Evolutionary conservation across 1,140 invertebrate genomes (phyloP).

Genomic region (Dendroctonus ponderosae): DNA sequence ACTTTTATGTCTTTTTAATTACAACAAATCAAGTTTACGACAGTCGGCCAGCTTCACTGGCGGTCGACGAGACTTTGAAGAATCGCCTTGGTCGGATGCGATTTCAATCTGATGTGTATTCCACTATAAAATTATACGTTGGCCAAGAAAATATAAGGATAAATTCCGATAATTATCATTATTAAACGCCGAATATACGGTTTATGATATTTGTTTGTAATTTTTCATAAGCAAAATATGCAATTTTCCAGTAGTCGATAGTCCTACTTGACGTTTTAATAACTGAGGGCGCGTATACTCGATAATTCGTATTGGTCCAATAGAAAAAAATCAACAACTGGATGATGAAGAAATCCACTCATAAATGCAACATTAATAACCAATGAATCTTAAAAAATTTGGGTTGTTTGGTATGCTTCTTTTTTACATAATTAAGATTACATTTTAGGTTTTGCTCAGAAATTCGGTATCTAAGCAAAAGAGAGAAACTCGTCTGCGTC

Average conservation of each 20-base stretch:
- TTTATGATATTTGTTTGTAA: slow-evolving; percentile 51
- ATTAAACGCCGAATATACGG: slow-evolving; percentile 47
- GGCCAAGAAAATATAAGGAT: slow-evolving; percentile 47
- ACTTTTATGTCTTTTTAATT: slow-evolving; percentile 48
- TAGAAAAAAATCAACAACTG: too few relatives aligned
- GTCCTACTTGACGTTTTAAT: slow-evolving; percentile 46
- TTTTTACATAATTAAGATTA: too few relatives aligned
- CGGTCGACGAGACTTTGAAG: slow-evolving; percentile 19
- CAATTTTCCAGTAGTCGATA: slow-evolving; percentile 49
- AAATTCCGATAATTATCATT: slow-evolving; percentile 51
- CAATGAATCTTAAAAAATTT: too few relatives aligned
- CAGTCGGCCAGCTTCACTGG: slow-evolving; percentile 36
- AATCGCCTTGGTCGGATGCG: slow-evolving; percentile 29
- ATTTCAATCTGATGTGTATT: slow-evolving; percentile 43
- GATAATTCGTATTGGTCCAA: not conserved
- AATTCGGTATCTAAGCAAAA: too few relatives aligned
- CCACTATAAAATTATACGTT: slow-evolving; percentile 48
- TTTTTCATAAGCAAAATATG: slow-evolving; percentile 49
- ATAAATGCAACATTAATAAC: too few relatives aligned
- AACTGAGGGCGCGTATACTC: slow-evolving; percentile 17
- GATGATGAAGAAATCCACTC: too few relatives aligned
- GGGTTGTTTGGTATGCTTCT: too few relatives aligned
- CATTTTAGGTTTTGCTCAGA: too few relatives aligned
- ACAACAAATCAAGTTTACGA: slow-evolving; percentile 43
- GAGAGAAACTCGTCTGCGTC: too few relatives aligned